Base-by-base conservation (phyloP, 53 echinoderm and acorn worm species). In the Paracentrotus lividus region DNA sequence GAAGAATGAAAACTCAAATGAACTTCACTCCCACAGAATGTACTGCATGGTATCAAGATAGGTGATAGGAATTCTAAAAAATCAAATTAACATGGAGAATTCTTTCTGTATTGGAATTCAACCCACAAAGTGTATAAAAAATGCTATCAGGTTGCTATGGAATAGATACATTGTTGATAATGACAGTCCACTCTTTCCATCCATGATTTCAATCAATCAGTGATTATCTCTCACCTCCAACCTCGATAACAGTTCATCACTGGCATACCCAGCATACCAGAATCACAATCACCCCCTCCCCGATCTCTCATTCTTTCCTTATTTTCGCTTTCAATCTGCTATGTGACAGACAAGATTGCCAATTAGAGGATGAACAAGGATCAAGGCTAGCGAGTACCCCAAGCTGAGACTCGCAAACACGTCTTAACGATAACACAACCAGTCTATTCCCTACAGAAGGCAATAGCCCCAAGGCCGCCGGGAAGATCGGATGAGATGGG, bases 291-390 rank as follows among this genome's bases (percentile, higher is more conserved):
- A 86, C 86, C 86, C 86, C 86, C 85, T 49, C 36, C 86, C 86
- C 13, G 81, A 81, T 45, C 81, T 45, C 81, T 81, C 47, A 29
- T 56, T 34, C 29, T 14, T 34, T 57, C 86, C 56, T 56, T 86
- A 34, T 27, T 55, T 20, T 57, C 33, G 32, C 34, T 86, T 86
- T 33, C 32, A 34, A 20, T 32, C 24, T 23, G 36, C 2, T 1
- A 89, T 89, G 49, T 90, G 90, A 90, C 90, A 90, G 90, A 90
- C 90, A 90, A 90, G 90, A 90, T 90, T 90, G 90, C 31, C 90
- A 90, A 90, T 90, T 90, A 90, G 90, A 72, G 49, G 90, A 90
- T 90, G 90, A 13, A 90, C 90, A 52, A 32, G 38, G 90, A 90
- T 90, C 90, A 90, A 90, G 90, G 90, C 49, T 47, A 56, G 69